Base-by-base conservation (phyloP, 2,797 vertebrate species). In the Crocodylus rhombifer region DNA sequence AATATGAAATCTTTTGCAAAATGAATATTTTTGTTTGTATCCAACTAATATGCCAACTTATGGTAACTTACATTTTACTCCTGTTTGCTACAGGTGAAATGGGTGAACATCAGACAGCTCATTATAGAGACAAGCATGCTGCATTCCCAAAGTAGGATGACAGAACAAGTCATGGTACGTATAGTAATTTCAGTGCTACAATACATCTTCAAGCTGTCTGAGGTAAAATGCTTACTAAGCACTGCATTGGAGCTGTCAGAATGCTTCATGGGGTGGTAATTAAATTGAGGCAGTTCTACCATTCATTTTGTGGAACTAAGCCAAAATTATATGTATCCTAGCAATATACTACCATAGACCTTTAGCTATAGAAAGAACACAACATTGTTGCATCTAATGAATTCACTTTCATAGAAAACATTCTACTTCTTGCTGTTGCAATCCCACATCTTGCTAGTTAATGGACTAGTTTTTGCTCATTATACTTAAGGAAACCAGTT, bases 151-250 rank as follows among this genome's bases (percentile, higher is more conserved):
- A 96, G 88, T 73, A 84, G 84, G 95, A 96, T 97, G 96, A 97
- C 97, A 97, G 96, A 96, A 95, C 89, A 92, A 97, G 96, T 97
- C 95, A 93, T 90, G 96, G 95, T 96, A 93, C 1, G 86, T 96
- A 95, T 93, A 96, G 90, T 96, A 95, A 97, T 97, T 97, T 97
- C 94, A 95, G 86, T 86, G 86, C 86, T 96, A 90, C 90, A 88
- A 86, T 96, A 86, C 86, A 89, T 97, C 96, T 96, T 96, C 89
- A 95, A 95, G 90, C 95, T 97, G 89, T 96, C 96, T 97, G 90
- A 87, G 56, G 82, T 96, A 97, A 97, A 98, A 97, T 91, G 96
- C 97, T 98, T 97, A 97, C 95, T 97, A 97, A 97, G 97, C 96
- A 96, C 73, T 96, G 86, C 80, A 85, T 25, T 94, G 91, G 79